A percentile compares a stretch with the other conserved stretches of the same genome.
phyloP scores from a whole-genome alignment of 1,140 invertebrate species.

The Drosophila carrolli region DNA sequence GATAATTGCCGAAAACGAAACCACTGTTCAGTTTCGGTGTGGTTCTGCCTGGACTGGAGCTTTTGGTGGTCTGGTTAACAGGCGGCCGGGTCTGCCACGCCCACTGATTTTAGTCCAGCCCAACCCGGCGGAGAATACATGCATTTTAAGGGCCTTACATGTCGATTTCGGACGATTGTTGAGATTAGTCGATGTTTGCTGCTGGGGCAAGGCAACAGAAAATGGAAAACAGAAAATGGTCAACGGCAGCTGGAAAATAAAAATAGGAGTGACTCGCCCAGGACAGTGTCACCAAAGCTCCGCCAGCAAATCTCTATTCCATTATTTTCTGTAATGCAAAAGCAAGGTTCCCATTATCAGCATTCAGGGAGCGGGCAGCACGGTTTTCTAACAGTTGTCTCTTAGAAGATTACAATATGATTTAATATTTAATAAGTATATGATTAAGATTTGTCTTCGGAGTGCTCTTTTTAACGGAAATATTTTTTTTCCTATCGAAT shows the following conservation, averaged over 20 bases:
- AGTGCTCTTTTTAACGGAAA: background rate
- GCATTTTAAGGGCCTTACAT: slow-evolving; percentile 81
- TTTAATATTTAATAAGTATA: background rate
- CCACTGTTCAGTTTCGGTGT: slow-evolving; percentile 37
- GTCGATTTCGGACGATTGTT: slow-evolving; percentile 71
- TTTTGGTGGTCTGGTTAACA: slow-evolving; percentile 40
- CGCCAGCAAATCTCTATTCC: slow-evolving; percentile 9
- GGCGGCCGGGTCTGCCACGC: slow-evolving; percentile 45
- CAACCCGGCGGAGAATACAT: slow-evolving; percentile 50
- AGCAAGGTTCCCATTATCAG: slow-evolving; percentile 12
- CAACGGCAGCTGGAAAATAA: slow-evolving; percentile 28
- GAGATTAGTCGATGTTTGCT: slow-evolving; percentile 49
- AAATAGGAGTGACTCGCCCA: background rate
- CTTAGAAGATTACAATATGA: background rate
- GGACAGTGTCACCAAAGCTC: slow-evolving; percentile 21
- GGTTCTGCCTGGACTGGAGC: slow-evolving; percentile 8
- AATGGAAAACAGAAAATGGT: slow-evolving; percentile 33
- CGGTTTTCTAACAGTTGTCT: background rate
- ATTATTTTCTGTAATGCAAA: background rate
- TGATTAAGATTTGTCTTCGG: too few species aligned
- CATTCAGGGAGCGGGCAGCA: slow-evolving; percentile 4
- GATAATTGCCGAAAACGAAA: slow-evolving; percentile 79
- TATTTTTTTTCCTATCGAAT: too few species aligned
- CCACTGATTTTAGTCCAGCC: slow-evolving; percentile 30
- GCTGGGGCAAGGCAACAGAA: slow-evolving; percentile 40